These are phyloP conservation scores for Panagrolaimus sp. DNA, from an alignment of 1,140 invertebrate species.

Conservation along the genomic window DNA sequence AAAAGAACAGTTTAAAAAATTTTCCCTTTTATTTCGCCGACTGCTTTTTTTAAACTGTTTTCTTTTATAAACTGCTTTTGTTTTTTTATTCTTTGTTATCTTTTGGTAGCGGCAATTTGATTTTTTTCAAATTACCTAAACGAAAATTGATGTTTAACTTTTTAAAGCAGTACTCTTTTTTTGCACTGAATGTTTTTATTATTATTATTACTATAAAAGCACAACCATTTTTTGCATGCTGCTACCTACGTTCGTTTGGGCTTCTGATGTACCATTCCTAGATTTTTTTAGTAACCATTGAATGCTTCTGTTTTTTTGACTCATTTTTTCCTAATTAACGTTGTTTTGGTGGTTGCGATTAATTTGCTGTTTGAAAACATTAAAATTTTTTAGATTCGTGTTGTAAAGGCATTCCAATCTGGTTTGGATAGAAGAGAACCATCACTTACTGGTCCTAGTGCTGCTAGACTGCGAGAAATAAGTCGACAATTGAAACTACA, in stretches of 20 bases:
- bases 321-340: constrained; percentile 12
- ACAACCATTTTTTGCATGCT: constrained; percentile 7
- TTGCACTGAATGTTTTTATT: too few species aligned
- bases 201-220: background rate
- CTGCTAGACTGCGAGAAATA: constrained; percentile 53
- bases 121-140: too few species aligned
- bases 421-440: constrained; percentile 53
- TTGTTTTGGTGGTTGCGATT: background rate
- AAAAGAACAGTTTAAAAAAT: too few species aligned
- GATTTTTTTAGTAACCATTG: constrained; percentile 22
- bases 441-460: constrained; percentile 54
- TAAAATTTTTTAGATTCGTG: constrained; percentile 52
- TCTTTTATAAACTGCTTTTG: too few species aligned
- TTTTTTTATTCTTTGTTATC: too few species aligned
- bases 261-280: constrained; percentile 18
- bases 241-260: constrained; percentile 19
- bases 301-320: constrained; percentile 8
- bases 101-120: too few species aligned
- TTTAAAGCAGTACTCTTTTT: too few species aligned
- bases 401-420: constrained; percentile 54
- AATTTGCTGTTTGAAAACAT: background rate
- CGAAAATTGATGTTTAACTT: too few species aligned
- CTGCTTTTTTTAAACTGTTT: too few species aligned
- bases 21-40: too few species aligned
- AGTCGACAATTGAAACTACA: constrained; percentile 55